Percentiles rank a stretch among this genome's conserved stretches.
Conservation (phyloP, 2,888 invertebrate genomes). For the Arrhopalites spinosus region DNA sequence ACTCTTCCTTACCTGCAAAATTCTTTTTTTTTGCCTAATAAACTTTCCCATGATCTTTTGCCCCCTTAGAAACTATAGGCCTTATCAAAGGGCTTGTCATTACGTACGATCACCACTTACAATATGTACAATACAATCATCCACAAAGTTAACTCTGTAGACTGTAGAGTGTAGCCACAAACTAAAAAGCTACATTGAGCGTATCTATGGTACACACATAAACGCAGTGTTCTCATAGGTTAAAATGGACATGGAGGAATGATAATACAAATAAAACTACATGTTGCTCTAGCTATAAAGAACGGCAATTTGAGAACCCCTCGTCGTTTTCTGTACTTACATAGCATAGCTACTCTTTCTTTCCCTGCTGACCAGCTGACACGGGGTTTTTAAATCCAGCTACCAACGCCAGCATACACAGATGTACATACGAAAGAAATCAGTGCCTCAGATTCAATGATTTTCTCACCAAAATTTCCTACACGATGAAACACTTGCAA, state of each 20-base stretch:
- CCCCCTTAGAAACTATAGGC: neutral
- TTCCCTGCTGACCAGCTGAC: constrained; percentile 30
- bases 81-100: neutral
- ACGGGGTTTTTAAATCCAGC: neutral
- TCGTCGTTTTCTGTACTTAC: neutral
- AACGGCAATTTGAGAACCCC: neutral
- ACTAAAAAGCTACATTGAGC: neutral
- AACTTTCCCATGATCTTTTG: constrained; percentile 36
- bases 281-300: too few species aligned
- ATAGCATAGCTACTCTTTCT: neutral
- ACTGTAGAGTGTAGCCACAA: neutral
- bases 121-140: too few species aligned
- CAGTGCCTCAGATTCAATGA: neutral
- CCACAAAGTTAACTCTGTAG: neutral
- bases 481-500: neutral
- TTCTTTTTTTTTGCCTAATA: too few species aligned
- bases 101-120: neutral
- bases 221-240: too few species aligned
- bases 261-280: too few species aligned
- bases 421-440: neutral
- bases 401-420: neutral
- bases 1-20: constrained; percentile 25
- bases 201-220: too few species aligned
- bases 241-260: too few species aligned
- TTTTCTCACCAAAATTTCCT: neutral